Base-by-base conservation (phyloP, 1,140 invertebrate species). In the Vanessa atalanta region DNA sequence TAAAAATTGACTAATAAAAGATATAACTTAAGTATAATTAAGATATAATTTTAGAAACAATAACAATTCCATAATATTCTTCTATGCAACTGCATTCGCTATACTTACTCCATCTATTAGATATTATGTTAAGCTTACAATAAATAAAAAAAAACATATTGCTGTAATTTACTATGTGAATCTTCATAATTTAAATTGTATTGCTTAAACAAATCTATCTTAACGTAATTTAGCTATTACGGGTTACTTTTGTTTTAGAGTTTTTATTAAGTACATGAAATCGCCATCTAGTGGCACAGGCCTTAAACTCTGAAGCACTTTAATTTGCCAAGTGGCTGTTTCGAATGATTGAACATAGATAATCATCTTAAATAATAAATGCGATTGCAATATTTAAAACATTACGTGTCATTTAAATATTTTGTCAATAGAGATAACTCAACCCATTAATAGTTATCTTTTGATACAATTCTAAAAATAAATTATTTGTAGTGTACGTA, bases 381-480 rank as follows among this genome's bases (percentile, higher is more conserved):
- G 7, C 14, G 48, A 11, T 43, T 43, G 37, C 6, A 43, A 43
- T 43, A 11, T 43, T 43, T 8, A 43, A 9, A 2, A 43, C 2
- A 23, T 60, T 9, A 60, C 15, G 23, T 15, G 13, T 47, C 3
- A 47, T 31, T 3, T 60, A 61, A 60, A 37, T 53, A 68, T 23
- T n/a, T 55, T 50, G 50, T 43, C 31, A 69, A 31, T 11, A 8
- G 47, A 73, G 68, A 55, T 57, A 53, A 53, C 15, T 16, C 50
- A 65, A 47, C 47, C 69, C 60, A 74, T 73, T 20, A 12, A 8
- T 50, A 12, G 43, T 15, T 4, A 11, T 50, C 14, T 37, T 31
- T 61, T 61, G 60, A 74, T 74, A 74, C 69, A 3, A 20, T 63
- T 74, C 57, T 75, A 70, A 70, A 74, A 65, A 75, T 66, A 47